Conservation (phyloP, 2,113 vertebrate species). For the Cairina moschata region DNA sequence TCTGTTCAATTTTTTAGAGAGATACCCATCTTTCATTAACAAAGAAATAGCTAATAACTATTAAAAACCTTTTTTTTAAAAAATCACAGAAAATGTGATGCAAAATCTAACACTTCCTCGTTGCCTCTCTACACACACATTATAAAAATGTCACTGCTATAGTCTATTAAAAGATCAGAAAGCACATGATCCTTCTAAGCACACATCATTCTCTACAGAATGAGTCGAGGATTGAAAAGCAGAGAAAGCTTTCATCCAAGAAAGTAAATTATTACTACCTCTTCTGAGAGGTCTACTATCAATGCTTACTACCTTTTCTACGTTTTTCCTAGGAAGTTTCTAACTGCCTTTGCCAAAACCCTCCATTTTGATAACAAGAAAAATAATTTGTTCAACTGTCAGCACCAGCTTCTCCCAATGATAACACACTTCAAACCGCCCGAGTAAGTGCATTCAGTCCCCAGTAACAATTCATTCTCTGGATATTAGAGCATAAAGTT, state of each 20-base stretch:
- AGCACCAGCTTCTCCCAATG: neutral
- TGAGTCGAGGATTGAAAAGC: neutral
- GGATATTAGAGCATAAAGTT: neutral
- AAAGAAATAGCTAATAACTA: constrained; percentile 7
- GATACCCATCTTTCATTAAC: constrained; percentile 12
- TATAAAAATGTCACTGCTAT: neutral
- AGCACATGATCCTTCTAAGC: constrained; percentile 52
- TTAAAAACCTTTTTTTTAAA: neutral
- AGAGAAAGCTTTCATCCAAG: neutral
- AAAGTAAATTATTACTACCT: neutral
- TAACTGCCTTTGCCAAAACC: neutral
- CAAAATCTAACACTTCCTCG: neutral
- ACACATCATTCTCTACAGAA: constrained; percentile 13
- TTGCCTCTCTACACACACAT: neutral
- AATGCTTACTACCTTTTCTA: neutral
- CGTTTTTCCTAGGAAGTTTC: neutral
- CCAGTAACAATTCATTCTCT: neutral
- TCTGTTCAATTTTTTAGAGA: neutral
- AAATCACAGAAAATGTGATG: neutral
- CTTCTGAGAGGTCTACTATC: neutral
- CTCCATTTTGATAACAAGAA: neutral
- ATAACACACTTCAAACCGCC: neutral
- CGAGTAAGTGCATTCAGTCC: neutral
- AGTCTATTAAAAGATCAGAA: constrained; percentile 59
- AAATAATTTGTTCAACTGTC: neutral